A percentile compares a stretch with the other conserved stretches of the same genome.
phyloP scores from a whole-genome alignment of 2,797 vertebrate genomes.

The Vespertilio murinus region DNA sequence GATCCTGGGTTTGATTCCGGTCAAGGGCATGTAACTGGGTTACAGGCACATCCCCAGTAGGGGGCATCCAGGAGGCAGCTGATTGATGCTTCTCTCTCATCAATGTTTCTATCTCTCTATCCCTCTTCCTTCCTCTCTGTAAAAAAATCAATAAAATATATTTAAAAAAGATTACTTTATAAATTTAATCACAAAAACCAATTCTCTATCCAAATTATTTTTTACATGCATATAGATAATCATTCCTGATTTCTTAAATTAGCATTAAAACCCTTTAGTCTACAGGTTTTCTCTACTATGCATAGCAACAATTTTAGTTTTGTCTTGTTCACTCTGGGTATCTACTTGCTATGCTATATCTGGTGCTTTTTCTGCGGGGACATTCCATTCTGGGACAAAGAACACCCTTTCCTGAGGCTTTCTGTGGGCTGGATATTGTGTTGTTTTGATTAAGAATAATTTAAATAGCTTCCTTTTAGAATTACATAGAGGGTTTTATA shows the following conservation, averaged over 20 bases:
- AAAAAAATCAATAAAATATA: no score
- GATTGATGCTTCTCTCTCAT: no score
- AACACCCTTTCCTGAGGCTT: neutral
- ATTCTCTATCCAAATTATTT: neutral
- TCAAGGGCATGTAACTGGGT: no score
- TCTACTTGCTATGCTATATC: neutral
- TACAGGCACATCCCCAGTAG: no score
- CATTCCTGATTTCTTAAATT: constrained; percentile 21
- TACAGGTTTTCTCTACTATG: neutral
- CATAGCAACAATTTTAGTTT: neutral
- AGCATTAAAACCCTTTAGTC: neutral
- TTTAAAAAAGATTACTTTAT: neutral
- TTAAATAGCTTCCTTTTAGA: constrained; percentile 42
- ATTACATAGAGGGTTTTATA: constrained; percentile 17
- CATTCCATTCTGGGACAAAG: neutral
- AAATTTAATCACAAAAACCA: neutral
- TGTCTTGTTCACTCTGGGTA: neutral
- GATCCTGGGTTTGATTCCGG: no score
- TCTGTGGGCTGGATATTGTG: neutral
- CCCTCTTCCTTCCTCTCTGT: no score
- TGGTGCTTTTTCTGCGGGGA: neutral
- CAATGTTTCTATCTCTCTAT: no score
- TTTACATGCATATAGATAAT: neutral
- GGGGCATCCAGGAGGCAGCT: no score
- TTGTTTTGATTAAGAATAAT: constrained; percentile 45